phyloP scores from a whole-genome alignment of 1,140 invertebrate species.

The Drusus annulatus region DNA sequence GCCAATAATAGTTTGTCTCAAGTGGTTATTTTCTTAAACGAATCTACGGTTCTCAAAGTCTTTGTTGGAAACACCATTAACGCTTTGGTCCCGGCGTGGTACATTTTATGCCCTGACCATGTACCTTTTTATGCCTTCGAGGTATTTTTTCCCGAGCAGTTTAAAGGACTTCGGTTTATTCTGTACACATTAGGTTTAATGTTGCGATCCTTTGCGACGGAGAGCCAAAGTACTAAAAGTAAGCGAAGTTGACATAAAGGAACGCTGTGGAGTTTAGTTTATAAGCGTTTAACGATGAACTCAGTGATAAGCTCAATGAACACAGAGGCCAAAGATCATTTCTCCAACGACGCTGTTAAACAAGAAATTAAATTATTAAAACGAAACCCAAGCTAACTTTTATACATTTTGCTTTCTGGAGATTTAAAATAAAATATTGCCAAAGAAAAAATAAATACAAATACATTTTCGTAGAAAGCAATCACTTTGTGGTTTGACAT shows the following conservation, averaged over 20 bases:
- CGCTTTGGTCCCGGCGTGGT: background rate
- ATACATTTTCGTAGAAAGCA: too few relatives aligned
- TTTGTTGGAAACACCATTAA: constrained; percentile 17
- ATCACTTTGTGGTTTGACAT: too few relatives aligned
- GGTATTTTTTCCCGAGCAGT: background rate
- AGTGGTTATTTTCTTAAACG: constrained; percentile 21
- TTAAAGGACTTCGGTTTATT: background rate
- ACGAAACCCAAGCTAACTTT: background rate
- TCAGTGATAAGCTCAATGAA: background rate
- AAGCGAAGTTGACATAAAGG: constrained; percentile 10
- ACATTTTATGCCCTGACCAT: background rate
- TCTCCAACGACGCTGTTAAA: background rate
- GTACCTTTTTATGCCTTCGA: background rate
- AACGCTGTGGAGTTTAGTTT: constrained; percentile 18
- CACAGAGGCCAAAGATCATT: background rate
- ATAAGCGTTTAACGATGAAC: background rate
- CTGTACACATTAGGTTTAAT: constrained; percentile 32
- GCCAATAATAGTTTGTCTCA: constrained; percentile 14
- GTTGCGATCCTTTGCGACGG: constrained; percentile 23
- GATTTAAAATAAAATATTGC: background rate
- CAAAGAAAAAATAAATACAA: background rate
- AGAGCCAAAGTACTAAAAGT: constrained; percentile 5
- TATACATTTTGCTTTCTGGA: background rate
- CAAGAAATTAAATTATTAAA: background rate
- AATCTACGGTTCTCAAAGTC: constrained; percentile 12